A percentile compares a stretch with the other conserved stretches of the same genome.
phyloP scores from a whole-genome alignment of 2,113 vertebrate genomes.

The Blennius ocellaris region DNA sequence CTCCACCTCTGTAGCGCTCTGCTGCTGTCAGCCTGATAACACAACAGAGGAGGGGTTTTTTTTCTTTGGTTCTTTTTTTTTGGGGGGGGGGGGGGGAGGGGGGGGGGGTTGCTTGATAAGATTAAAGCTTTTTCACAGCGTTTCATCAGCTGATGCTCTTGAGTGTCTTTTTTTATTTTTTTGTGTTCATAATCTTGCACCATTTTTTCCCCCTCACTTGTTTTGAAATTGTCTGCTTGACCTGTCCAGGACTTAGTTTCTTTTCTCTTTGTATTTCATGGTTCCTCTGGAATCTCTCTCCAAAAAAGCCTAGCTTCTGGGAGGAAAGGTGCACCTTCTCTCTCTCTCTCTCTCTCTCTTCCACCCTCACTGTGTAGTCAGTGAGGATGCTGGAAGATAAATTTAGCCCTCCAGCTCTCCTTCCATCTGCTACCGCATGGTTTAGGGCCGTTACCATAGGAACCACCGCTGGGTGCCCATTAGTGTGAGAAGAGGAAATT shows the following conservation, averaged over 20 bases:
- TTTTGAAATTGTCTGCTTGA: slow-evolving; percentile 10
- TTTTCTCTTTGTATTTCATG: not conserved
- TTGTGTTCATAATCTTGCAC: not conserved
- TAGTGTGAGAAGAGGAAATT: slow-evolving; percentile 80
- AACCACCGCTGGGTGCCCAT: slow-evolving; percentile 84
- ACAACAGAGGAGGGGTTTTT: slow-evolving; percentile 41
- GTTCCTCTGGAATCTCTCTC: slow-evolving; percentile 45
- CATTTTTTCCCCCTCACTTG: not conserved
- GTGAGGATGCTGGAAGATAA: slow-evolving; percentile 85
- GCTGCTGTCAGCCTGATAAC: slow-evolving; percentile 47
- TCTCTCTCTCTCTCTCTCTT: slow-evolving; percentile 26
- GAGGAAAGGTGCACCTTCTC: slow-evolving; percentile 61
- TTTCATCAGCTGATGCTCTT: slow-evolving; percentile 12
- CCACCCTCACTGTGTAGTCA: slow-evolving; percentile 67
- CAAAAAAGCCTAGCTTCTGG: slow-evolving; percentile 57
- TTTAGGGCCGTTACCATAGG: slow-evolving; percentile 87
- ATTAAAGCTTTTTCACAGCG: not conserved
- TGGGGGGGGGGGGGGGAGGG: too few relatives aligned
- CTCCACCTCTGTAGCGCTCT: slow-evolving; percentile 43
- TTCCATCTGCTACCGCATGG: slow-evolving; percentile 86
- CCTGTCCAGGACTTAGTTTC: not conserved
- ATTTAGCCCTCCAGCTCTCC: slow-evolving; percentile 86
- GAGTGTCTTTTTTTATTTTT: not conserved
- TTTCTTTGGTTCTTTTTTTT: too few relatives aligned
- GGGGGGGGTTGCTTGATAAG: slow-evolving; percentile 16